Percentiles rank a stretch among this genome's conserved stretches.
phyloP scores from a whole-genome alignment of 2,797 vertebrate genomes.

The Platalea minor region DNA sequence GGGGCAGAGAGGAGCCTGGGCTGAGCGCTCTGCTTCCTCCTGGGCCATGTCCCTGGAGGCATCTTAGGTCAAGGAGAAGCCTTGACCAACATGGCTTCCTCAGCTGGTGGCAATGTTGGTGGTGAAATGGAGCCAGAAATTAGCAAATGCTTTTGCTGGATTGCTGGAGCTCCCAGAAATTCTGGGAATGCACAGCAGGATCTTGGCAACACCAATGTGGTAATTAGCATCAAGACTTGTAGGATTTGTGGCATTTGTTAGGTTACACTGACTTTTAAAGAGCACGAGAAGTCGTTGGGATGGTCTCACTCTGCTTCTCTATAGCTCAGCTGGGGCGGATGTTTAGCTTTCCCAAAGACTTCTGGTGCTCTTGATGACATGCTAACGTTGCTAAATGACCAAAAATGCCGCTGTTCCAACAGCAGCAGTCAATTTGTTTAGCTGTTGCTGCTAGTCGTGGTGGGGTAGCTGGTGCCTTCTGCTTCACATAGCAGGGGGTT shows the following conservation, averaged over 20 bases:
- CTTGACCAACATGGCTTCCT: background rate
- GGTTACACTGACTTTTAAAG: background rate
- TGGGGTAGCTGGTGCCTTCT: background rate
- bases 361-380: background rate
- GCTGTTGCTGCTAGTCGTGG: background rate
- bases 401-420: background rate
- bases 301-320: background rate
- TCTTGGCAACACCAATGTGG: background rate
- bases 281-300: background rate
- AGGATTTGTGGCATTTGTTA: background rate
- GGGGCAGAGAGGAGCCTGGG: background rate
- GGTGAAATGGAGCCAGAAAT: background rate
- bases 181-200: background rate
- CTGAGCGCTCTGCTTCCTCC: background rate
- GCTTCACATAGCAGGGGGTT: rapidly evolving
- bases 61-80: background rate
- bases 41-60: background rate
- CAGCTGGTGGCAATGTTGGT: background rate
- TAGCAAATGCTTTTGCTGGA: background rate
- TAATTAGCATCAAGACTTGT: background rate
- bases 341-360: background rate
- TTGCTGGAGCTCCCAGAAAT: background rate
- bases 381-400: background rate
- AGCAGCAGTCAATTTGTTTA: background rate
- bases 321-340: background rate